Evolutionary conservation across 2,888 invertebrate genomes (phyloP), one percentile per base, ranked within the genome.

Genomic region (Selenia dentaria): DNA sequence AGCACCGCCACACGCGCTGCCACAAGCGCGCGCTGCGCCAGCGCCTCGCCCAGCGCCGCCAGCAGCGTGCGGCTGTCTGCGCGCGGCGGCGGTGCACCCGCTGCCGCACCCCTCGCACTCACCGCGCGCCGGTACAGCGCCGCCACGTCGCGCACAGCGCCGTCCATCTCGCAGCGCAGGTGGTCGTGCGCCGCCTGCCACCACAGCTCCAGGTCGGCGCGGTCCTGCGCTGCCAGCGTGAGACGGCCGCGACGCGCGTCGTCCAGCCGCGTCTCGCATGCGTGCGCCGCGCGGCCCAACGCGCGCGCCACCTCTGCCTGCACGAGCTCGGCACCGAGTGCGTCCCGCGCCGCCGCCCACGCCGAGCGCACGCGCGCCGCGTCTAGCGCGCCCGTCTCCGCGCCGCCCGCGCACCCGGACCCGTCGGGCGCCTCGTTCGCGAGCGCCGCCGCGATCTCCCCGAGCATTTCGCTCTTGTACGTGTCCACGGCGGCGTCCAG

Each of bases 271-370:
- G 83, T 86, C 64, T 95, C 95, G 71, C 95, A 95, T 2, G 93
- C 84, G 65, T 94, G 93, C 3, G 94, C 94, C 43, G 94, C 95
- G 26, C 94, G 92, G 64, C 92, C 89, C 69, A 95, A 92, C 3
- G 95, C 94, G 47, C 95, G 94, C 10, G 94, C 93, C 50, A 96
- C 94, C 81, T 96, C 96, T 0, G 95, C 94, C 67, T 95, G 95
- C 16, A 96, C 94, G 16, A 96, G 85, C 74, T 95, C 95, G 1
- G 93, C 92, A 62, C 94, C 95, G 0, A 95, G 93, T 1, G 94
- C 93, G 66, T 95, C 95, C 39, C 95, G 93, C 0, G 96, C 96
- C 47, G 94, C 92, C 25, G 93, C 93, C 93, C 94, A 95, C 3
- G 95, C 95, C 64, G 94, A 94, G 18, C 95, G 93, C 11, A 95